phyloP scores from a whole-genome alignment of 2,113 vertebrate species.

The Dryoscopus gambensis region DNA sequence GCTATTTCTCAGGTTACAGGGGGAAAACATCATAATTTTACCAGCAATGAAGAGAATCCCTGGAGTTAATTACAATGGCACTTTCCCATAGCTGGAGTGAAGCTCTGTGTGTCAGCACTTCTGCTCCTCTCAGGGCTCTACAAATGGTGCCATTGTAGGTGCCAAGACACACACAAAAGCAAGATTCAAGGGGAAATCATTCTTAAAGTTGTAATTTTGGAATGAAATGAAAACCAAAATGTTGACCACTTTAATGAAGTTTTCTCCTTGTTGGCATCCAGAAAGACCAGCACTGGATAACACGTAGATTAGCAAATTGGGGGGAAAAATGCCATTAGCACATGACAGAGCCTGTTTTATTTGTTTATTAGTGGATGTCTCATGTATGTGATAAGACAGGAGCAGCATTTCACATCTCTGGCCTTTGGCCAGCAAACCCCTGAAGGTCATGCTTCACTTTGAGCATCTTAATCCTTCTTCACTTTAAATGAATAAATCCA shows the following conservation, averaged over 20 bases:
- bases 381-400: background rate
- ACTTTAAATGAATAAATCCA: background rate
- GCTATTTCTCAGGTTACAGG: background rate
- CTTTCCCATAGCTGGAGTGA: background rate
- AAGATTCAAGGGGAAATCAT: background rate
- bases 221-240: background rate
- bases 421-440: background rate
- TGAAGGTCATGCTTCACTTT: background rate
- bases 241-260: background rate
- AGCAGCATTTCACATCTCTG: background rate
- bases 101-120: conserved; percentile 43
- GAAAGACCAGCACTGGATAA: background rate
- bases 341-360: background rate
- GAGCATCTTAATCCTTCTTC: background rate
- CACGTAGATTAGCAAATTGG: background rate
- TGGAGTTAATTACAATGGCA: background rate
- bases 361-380: conserved; percentile 3
- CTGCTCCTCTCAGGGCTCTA: background rate
- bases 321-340: background rate
- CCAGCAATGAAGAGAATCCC: background rate
- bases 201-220: background rate
- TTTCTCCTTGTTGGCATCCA: background rate
- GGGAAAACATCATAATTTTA: background rate
- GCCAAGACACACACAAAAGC: background rate
- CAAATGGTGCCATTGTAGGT: conserved; percentile 11